phyloP scores from a whole-genome alignment of 64 coral and sea anemone species.

The Stichodactyla helianthus region DNA sequence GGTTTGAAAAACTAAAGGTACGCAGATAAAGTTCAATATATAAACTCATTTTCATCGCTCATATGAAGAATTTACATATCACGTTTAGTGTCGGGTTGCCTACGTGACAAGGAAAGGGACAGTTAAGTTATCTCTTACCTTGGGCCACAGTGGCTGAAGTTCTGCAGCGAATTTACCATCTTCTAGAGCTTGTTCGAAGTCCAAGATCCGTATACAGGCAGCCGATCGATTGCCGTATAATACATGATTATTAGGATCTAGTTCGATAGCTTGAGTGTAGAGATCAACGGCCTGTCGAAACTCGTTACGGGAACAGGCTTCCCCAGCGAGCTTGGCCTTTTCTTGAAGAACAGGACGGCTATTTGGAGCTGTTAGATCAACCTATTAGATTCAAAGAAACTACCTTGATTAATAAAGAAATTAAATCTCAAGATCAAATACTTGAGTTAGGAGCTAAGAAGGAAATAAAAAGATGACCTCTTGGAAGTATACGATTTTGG shows the following conservation, averaged over 20 bases:
- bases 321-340: conserved; percentile 74
- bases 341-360: conserved; percentile 61
- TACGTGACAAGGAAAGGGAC: background rate
- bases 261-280: conserved; percentile 85
- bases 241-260: conserved; percentile 92
- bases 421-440: conserved; percentile 17
- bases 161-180: conserved; percentile 73
- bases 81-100: background rate
- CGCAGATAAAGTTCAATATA: background rate
- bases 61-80: background rate
- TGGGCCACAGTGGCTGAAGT: conserved; percentile 81
- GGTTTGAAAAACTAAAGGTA: background rate
- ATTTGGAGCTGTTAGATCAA: conserved; percentile 33
- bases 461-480: background rate
- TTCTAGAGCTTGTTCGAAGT: conserved; percentile 81
- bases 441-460: background rate
- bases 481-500: background rate
- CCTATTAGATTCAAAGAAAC: conserved; percentile 27
- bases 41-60: background rate
- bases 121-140: conserved; percentile 48
- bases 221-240: conserved; percentile 97
- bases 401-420: conserved; percentile 25
- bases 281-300: conserved; percentile 78
- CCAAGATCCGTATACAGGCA: conserved; percentile 68
- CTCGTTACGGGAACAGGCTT: conserved; percentile 68